A percentile compares a stretch with the other conserved stretches of the same genome.
Evolutionary conservation across 2,888 invertebrate genomes (phyloP).

Genomic region (Noctua janthina): DNA sequence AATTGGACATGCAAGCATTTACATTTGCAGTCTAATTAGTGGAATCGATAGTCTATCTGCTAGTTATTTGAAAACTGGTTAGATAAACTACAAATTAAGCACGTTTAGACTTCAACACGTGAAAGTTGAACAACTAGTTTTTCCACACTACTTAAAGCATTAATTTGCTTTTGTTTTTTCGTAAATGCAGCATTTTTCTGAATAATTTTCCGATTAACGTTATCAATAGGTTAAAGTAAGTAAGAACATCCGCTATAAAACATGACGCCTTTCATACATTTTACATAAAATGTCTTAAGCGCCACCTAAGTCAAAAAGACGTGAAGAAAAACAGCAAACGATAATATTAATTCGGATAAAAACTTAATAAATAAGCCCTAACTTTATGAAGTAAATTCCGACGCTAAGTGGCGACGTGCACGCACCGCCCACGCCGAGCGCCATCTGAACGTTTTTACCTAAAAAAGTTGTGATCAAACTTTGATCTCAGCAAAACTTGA

Average conservation of each 20-base stretch:
- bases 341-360: slow-evolving; percentile 32
- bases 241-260: slow-evolving; percentile 20
- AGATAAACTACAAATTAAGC: not conserved
- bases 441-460: slow-evolving; percentile 40
- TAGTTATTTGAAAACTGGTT: not conserved
- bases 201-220: slow-evolving; percentile 3
- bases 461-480: slow-evolving; percentile 72
- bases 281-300: not conserved
- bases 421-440: slow-evolving; percentile 47
- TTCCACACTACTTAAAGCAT: not conserved
- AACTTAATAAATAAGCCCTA: slow-evolving; percentile 40
- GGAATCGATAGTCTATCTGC: not conserved
- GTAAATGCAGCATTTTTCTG: not conserved
- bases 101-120: not conserved
- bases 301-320: slow-evolving; percentile 4
- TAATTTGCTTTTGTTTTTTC: not conserved
- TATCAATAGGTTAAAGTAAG: not conserved
- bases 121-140: slow-evolving; percentile 29
- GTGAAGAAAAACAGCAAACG: slow-evolving; percentile 29
- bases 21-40: slow-evolving; percentile 29
- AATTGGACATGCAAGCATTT: slow-evolving; percentile 28
- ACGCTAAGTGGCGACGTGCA: slow-evolving; percentile 48
- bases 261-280: slow-evolving; percentile 15
- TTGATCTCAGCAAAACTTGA: slow-evolving; percentile 73
- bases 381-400: slow-evolving; percentile 48